Conservation (phyloP, 1,140 invertebrate genomes). For the Macrocentrus cingulum region DNA sequence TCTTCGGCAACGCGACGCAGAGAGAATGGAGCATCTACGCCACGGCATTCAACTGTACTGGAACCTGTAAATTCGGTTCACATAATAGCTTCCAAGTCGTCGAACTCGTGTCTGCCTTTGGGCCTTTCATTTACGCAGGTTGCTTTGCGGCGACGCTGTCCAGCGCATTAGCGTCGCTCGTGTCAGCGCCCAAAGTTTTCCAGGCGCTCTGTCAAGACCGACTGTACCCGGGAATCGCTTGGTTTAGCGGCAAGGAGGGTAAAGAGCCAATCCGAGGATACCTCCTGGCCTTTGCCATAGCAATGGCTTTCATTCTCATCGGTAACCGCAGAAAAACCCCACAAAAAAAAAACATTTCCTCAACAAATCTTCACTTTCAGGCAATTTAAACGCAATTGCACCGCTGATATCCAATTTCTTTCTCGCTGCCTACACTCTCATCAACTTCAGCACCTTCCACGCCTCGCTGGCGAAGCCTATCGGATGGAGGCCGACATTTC, state of each 20-base stretch:
- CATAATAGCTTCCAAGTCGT: conserved; percentile 87
- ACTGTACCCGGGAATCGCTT: conserved; percentile 88
- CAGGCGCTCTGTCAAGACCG: conserved; percentile 96
- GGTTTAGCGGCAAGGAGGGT: conserved; percentile 92
- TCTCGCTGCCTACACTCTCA: conserved; percentile 93
- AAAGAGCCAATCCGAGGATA: conserved; percentile 92
- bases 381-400: conserved; percentile 89
- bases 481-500: conserved; percentile 86
- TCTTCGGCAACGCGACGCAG: conserved; percentile 7
- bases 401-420: conserved; percentile 98
- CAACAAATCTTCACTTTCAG: conserved; percentile 58
- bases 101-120: conserved; percentile 85
- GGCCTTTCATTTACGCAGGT: conserved; percentile 92
- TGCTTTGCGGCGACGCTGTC: conserved; percentile 96
- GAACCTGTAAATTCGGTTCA: conserved; percentile 71
- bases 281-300: conserved; percentile 87
- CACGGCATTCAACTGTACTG: conserved; percentile 47
- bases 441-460: conserved; percentile 97
- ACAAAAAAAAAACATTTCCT: too few species aligned
- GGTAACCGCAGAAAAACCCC: too few species aligned
- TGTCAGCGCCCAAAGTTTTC: conserved; percentile 93
- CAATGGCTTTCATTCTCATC: conserved; percentile 82
- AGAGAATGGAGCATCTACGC: conserved; percentile 45
- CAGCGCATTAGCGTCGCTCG: conserved; percentile 91
- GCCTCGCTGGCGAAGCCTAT: conserved; percentile 84